Evolutionary conservation across 2,113 vertebrate genomes (phyloP), one percentile per base, ranked within the genome.

Genomic region (Hemibagrus wyckioides): DNA sequence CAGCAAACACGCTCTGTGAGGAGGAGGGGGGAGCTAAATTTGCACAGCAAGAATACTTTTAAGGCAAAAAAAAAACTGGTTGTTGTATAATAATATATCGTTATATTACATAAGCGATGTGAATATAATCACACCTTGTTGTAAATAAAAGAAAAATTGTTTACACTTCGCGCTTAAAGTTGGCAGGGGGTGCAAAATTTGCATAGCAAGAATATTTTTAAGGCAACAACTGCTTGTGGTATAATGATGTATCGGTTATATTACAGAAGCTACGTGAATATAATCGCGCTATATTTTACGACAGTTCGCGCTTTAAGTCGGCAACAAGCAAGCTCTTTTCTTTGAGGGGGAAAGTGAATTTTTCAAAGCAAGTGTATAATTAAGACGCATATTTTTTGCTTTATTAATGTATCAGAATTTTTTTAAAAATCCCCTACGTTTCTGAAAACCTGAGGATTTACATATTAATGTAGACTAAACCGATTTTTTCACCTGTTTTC

Each of bases 271-370:
- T n/a, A n/a, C n/a, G n/a, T n/a, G n/a, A n/a, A n/a, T n/a, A n/a
- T n/a, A n/a, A n/a, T n/a, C n/a, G n/a, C n/a, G n/a, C n/a, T 23
- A 44, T 14, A 75, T 48, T 79, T 79, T 21, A 79, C 76, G 76
- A 54, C 76, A 79, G 21, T 4, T 52, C 48, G 28, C 17, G 7
- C n/a, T 30, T 79, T 48, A 79, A 79, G 0, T n/a, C 76, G 48
- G 48, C 76, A 54, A 48, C 75, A 52, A 77, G 52, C 44, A 17
- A 5, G 13, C 41, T 41, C 9, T n/a, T n/a, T n/a, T n/a, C n/a
- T n/a, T n/a, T 5, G 4, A 28, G 17, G 0, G 0, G 44, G n/a
- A 2, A 28, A 36, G 7, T 0, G 8, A 36, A 15, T n/a, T 8
- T 19, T 33, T 2, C 17, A 8, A 21, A 3, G 33, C 33, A 69